Percentiles rank a stretch among this genome's conserved stretches.
Conservation (phyloP, 2,113 vertebrate genomes). For the Polyodon spathula region DNA sequence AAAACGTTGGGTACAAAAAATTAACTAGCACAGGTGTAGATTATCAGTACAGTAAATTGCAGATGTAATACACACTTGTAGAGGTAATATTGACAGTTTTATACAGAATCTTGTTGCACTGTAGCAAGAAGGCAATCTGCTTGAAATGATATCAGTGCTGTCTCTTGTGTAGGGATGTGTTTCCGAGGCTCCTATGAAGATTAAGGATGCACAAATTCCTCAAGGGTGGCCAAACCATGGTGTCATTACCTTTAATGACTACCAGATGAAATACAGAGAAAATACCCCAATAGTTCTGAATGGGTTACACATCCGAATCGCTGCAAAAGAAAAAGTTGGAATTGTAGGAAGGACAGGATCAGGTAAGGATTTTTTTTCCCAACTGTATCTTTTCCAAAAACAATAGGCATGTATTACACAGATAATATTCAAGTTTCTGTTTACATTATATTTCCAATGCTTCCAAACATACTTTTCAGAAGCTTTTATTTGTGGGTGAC, state of each 20-base stretch:
- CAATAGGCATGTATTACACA: no score
- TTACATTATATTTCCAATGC: no score
- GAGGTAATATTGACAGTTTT: no score
- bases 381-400: background rate
- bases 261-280: slow-evolving; percentile 64
- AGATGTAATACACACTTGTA: no score
- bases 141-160: background rate
- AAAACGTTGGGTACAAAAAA: no score
- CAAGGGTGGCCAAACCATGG: slow-evolving; percentile 52
- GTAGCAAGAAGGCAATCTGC: no score
- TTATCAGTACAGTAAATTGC: no score
- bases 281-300: slow-evolving; percentile 60
- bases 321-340: slow-evolving; percentile 57
- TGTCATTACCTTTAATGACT: slow-evolving; percentile 57
- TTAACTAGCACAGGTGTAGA: no score
- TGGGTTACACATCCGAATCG: slow-evolving; percentile 46
- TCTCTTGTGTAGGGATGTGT: slow-evolving; percentile 42
- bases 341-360: slow-evolving; percentile 69
- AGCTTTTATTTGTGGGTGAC: background rate
- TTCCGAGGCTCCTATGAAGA: slow-evolving; percentile 45
- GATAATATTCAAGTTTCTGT: no score
- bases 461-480: no score
- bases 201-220: slow-evolving; percentile 36
- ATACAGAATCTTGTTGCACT: background rate
- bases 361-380: slow-evolving; percentile 36